phyloP scores from a whole-genome alignment of 2,888 invertebrate genomes.

The Monochamus alternatus region DNA sequence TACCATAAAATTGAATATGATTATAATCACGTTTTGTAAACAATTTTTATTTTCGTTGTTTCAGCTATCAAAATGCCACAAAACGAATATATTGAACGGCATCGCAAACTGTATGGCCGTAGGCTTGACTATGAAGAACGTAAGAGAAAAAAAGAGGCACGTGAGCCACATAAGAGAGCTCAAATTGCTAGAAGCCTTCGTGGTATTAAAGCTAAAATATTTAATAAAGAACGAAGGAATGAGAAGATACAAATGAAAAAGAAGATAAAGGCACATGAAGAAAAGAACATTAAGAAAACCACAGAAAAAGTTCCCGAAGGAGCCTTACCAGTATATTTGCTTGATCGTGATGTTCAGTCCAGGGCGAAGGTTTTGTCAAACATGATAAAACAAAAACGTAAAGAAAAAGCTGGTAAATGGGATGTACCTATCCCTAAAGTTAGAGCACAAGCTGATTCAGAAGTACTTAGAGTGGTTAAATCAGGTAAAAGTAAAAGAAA shows the following conservation, averaged over 20 bases:
- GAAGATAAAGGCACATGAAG: slow-evolving; percentile 97
- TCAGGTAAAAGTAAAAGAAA: slow-evolving; percentile 95
- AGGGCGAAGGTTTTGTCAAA: slow-evolving; percentile 97
- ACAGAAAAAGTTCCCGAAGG: slow-evolving; percentile 90
- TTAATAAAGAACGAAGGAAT: slow-evolving; percentile 95
- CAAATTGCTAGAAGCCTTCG: slow-evolving; percentile 93
- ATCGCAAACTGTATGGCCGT: slow-evolving; percentile 95
- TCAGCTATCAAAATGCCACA: slow-evolving; percentile 86
- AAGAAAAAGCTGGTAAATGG: slow-evolving; percentile 99
- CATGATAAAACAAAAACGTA: slow-evolving; percentile 99
- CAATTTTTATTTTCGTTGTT: slow-evolving; percentile 53
- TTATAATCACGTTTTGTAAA: slow-evolving; percentile 52
- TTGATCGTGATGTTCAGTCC: slow-evolving; percentile 96
- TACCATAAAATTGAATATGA: slow-evolving; percentile 65
- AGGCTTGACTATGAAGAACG: slow-evolving; percentile 98
- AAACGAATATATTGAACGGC: slow-evolving; percentile 99
- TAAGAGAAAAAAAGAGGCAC: slow-evolving; percentile 95
- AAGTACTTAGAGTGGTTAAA: slow-evolving; percentile 94
- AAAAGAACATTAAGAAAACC: slow-evolving; percentile 89
- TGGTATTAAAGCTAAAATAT: slow-evolving; percentile 97
- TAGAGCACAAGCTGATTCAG: slow-evolving; percentile 94
- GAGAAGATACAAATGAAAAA: slow-evolving; percentile 99
- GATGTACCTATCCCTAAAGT: slow-evolving; percentile 99
- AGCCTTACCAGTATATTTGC: slow-evolving; percentile 95
- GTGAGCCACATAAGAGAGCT: slow-evolving; percentile 93